phyloP scores from a whole-genome alignment of 2,113 vertebrate species.

The Elephas maximus region DNA sequence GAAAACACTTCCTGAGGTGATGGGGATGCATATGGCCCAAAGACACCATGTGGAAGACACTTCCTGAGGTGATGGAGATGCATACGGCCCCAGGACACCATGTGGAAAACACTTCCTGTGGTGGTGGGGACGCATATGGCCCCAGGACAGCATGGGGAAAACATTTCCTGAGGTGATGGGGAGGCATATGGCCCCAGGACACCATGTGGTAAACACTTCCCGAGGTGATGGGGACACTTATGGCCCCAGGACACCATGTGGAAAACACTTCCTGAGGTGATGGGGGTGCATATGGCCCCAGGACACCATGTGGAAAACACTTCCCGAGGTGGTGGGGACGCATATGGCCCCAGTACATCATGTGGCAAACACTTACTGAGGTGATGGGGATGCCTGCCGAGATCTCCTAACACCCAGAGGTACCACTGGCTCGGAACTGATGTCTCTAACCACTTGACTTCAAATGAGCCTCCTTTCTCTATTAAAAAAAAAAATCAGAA shows the following conservation, averaged over 20 bases:
- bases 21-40: neutral
- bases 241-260: too few relatives aligned
- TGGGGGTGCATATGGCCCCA: rapidly evolving
- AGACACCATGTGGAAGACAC: neutral
- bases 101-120: neutral
- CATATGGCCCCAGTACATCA: too few relatives aligned
- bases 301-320: neutral
- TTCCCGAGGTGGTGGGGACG: rapidly evolving
- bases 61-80: rapidly evolving
- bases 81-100: too few relatives aligned
- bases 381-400: rapidly evolving
- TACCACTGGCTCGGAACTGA: rapidly evolving
- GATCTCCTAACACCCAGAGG: rapidly evolving
- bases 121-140: rapidly evolving
- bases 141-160: neutral
- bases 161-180: rapidly evolving
- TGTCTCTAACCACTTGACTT: neutral
- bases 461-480: neutral
- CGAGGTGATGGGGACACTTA: rapidly evolving
- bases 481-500: neutral
- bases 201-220: rapidly evolving
- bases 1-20: neutral
- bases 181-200: too few relatives aligned
- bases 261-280: neutral
- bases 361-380: neutral